Evolutionary conservation across 2,888 invertebrate genomes (phyloP).

Genomic region (Nezara viridula): DNA sequence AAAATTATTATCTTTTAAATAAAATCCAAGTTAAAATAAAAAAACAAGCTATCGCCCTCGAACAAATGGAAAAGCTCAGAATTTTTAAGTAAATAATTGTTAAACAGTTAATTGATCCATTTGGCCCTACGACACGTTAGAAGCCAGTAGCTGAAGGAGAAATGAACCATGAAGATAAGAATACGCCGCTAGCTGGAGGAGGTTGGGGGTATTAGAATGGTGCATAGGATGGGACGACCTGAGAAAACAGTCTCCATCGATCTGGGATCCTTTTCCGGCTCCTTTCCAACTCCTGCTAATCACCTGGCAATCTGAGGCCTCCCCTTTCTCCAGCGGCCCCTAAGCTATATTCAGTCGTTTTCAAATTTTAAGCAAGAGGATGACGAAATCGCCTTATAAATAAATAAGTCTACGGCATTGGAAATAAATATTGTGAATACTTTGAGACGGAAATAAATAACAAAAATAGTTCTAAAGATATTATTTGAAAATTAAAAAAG

Average conservation of each 20-base stretch:
- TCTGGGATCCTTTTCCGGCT: constrained; percentile 8
- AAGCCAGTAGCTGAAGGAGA: background rate
- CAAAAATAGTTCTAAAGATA: too few relatives aligned
- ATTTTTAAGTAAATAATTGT: too few relatives aligned
- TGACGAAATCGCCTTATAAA: background rate
- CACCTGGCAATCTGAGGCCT: constrained; percentile 18
- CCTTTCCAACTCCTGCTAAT: constrained; percentile 37
- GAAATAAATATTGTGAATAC: background rate
- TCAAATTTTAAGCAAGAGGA: background rate
- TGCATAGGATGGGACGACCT: constrained; percentile 6
- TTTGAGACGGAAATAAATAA: too few relatives aligned
- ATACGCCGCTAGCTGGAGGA: background rate
- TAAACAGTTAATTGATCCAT: background rate
- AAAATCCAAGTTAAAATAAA: too few relatives aligned
- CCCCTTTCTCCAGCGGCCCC: background rate
- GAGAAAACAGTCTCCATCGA: constrained; percentile 32
- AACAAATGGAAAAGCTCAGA: too few relatives aligned
- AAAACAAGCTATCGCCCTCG: too few relatives aligned
- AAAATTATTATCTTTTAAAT: too few relatives aligned
- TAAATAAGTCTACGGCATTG: background rate
- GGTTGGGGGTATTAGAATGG: background rate
- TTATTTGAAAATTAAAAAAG: too few relatives aligned
- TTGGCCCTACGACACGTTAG: too few relatives aligned
- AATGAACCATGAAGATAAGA: background rate
- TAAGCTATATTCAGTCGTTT: background rate